These are phyloP conservation scores for Bimastos eiseni DNA, from an alignment of 2,888 invertebrate genomes.

Conservation along the genomic window DNA sequence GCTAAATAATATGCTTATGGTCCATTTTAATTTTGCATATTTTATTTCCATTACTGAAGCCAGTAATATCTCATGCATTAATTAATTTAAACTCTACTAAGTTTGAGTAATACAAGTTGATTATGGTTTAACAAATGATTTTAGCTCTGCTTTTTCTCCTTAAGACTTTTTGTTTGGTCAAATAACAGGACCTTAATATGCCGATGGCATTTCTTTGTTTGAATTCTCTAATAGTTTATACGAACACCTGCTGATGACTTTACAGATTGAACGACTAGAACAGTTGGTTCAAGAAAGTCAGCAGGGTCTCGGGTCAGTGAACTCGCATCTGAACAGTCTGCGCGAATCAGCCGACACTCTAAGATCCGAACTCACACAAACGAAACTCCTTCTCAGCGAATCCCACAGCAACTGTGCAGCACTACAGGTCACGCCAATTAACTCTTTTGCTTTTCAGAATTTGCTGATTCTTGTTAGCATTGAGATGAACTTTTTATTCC, in stretches of 20 bases:
- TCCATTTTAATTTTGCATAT: neutral
- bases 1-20: neutral
- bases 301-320: slow-evolving; percentile 55
- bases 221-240: neutral
- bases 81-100: neutral
- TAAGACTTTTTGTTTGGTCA: neutral
- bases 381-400: slow-evolving; percentile 50
- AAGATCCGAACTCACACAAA: slow-evolving; percentile 54
- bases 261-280: slow-evolving; percentile 54
- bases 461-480: neutral
- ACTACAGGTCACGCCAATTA: slow-evolving; percentile 49
- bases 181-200: neutral
- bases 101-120: neutral
- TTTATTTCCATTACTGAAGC: neutral
- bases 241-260: neutral
- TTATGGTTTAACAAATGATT: neutral
- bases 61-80: neutral
- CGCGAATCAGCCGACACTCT: slow-evolving; percentile 51
- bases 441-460: slow-evolving; percentile 14
- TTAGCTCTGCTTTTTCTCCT: neutral
- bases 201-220: neutral
- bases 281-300: slow-evolving; percentile 53
- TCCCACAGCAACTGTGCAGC: slow-evolving; percentile 48
- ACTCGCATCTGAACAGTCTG: slow-evolving; percentile 52
- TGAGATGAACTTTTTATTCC: no score